phyloP scores from a whole-genome alignment of 2,888 invertebrate genomes.

The Apantesis nais region DNA sequence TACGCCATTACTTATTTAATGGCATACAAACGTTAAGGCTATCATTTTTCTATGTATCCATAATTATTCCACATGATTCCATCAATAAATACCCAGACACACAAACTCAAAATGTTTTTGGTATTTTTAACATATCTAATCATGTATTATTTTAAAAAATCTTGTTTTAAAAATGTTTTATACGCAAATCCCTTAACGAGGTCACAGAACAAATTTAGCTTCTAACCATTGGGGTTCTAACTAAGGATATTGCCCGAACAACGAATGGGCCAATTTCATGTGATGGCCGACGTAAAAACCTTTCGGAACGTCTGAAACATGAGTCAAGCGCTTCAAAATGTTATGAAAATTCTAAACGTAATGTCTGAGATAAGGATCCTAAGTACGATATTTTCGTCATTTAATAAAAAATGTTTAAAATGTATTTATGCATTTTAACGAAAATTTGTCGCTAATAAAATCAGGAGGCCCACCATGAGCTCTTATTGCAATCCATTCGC shows the following conservation, averaged over 20 bases:
- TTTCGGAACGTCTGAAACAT: conserved; percentile 37
- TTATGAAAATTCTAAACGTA: conserved; percentile 21
- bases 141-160: background rate
- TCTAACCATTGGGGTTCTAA: conserved; percentile 35
- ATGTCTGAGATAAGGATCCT: conserved; percentile 36
- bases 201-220: conserved; percentile 44
- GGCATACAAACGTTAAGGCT: conserved; percentile 10
- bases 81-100: background rate
- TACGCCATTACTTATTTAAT: conserved; percentile 10
- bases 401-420: conserved; percentile 37
- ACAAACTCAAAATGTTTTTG: background rate
- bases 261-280: conserved; percentile 62
- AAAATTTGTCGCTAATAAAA: conserved; percentile 23
- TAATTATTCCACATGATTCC: conserved; percentile 12
- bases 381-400: conserved; percentile 49
- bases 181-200: conserved; percentile 40
- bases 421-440: conserved; percentile 20
- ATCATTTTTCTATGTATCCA: too few relatives aligned
- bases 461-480: too few relatives aligned
- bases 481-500: too few relatives aligned
- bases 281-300: conserved; percentile 52
- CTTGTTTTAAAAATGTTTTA: conserved; percentile 3
- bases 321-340: conserved; percentile 44
- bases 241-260: conserved; percentile 55
- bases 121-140: background rate